A percentile compares a stretch with the other conserved stretches of the same genome.
phyloP scores from a whole-genome alignment of 1,140 invertebrate genomes.

The Rhagoletis pomonella region DNA sequence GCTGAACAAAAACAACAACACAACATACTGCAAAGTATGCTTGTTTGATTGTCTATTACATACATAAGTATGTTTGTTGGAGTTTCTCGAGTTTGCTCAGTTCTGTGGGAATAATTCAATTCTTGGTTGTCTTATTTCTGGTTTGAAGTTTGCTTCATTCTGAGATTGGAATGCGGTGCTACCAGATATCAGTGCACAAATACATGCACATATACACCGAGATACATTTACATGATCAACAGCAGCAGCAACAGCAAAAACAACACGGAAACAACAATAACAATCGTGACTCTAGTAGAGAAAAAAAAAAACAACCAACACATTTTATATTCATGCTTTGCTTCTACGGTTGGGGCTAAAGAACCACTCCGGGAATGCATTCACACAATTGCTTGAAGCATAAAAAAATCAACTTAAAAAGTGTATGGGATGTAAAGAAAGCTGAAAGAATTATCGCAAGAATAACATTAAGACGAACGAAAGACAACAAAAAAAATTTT shows the following conservation, averaged over 20 bases:
- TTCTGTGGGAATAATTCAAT: slow-evolving; percentile 54
- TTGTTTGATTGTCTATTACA: slow-evolving; percentile 16
- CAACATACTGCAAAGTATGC: background rate
- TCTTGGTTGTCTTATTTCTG: slow-evolving; percentile 53
- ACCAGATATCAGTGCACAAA: slow-evolving; percentile 57
- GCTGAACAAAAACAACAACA: background rate
- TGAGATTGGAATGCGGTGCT: slow-evolving; percentile 73
- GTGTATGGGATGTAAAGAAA: slow-evolving; percentile 11
- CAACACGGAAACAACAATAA: slow-evolving; percentile 15
- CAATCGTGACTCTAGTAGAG: slow-evolving; percentile 24
- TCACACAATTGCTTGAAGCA: slow-evolving; percentile 30
- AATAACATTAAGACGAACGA: slow-evolving; percentile 31
- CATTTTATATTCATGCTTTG: slow-evolving; percentile 9
- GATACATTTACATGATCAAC: slow-evolving; percentile 52
- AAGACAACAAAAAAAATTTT: slow-evolving; percentile 22
- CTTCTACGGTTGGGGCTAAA: background rate
- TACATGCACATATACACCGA: background rate
- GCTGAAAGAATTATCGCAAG: slow-evolving; percentile 39
- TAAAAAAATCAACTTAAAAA: slow-evolving; percentile 31
- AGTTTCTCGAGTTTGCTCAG: slow-evolving; percentile 22
- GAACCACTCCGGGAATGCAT: slow-evolving; percentile 25
- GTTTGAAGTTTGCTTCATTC: slow-evolving; percentile 57
- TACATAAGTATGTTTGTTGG: background rate
- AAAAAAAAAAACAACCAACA: slow-evolving; percentile 14
- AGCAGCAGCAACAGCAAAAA: too few relatives aligned